phyloP scores from a whole-genome alignment of 2,113 vertebrate species.

The Hypanus sabinus region DNA sequence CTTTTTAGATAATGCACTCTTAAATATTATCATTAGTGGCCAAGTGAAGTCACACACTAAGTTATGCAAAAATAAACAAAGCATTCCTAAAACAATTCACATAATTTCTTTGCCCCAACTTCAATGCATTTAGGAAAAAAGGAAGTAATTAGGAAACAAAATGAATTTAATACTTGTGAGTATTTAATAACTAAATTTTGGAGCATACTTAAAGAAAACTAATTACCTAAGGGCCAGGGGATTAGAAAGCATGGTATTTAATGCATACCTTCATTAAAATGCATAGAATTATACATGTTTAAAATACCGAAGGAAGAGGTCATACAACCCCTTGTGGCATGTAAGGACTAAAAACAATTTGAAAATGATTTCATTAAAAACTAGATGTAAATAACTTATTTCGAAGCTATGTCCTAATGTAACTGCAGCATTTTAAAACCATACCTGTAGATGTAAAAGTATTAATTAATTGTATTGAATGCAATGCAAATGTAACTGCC shows the following conservation, averaged over 20 bases:
- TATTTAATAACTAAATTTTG: not conserved
- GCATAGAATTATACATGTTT: too few species aligned
- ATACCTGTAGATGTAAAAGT: not conserved
- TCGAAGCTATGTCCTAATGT: not conserved
- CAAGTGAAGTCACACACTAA: not conserved
- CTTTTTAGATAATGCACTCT: not conserved
- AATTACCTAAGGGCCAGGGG: not conserved
- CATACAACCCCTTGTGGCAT: not conserved
- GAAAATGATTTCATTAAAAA: not conserved
- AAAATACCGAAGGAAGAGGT: too few species aligned
- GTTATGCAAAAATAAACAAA: not conserved
- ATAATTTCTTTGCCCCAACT: not conserved
- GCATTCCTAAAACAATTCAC: not conserved
- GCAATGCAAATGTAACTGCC: constrained; percentile 1
- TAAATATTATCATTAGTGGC: not conserved
- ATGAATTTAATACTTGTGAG: not conserved
- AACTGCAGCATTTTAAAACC: not conserved
- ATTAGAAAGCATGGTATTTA: not conserved
- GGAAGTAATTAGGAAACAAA: not conserved
- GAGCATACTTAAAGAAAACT: not conserved
- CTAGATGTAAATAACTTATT: not conserved
- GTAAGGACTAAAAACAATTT: not conserved
- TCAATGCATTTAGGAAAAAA: not conserved
- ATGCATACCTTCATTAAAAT: not conserved
- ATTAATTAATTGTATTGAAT: not conserved